A percentile compares a stretch with the other conserved stretches of the same genome.
phyloP scores from a whole-genome alignment of 2,888 invertebrate genomes.

The Apodemia duryi region DNA sequence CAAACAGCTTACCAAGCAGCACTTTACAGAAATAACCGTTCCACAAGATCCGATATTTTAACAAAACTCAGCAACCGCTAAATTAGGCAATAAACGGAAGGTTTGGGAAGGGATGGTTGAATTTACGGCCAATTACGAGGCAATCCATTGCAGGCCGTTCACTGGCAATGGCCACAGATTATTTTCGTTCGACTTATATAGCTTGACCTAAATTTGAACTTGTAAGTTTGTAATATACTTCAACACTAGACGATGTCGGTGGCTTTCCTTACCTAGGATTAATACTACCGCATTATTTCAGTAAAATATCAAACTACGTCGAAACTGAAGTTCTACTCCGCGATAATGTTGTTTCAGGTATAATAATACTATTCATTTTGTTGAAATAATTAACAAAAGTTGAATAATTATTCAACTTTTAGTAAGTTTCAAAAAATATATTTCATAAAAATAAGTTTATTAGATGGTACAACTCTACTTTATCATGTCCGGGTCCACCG shows the following conservation, averaged over 20 bases:
- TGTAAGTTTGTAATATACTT: slow-evolving; percentile 7
- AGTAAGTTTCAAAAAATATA: too few species aligned
- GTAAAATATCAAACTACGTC: too few species aligned
- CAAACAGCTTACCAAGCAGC: slow-evolving; percentile 3
- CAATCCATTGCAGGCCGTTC: slow-evolving; percentile 24
- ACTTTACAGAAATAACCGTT: slow-evolving; percentile 15
- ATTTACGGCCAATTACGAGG: slow-evolving; percentile 26
- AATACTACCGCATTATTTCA: too few species aligned
- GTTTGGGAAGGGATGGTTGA: slow-evolving; percentile 19
- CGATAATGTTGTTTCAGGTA: too few species aligned
- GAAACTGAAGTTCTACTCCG: too few species aligned
- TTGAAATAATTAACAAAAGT: too few species aligned
- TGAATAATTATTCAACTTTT: too few species aligned
- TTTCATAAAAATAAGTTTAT: too few species aligned
- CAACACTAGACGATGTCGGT: background rate
- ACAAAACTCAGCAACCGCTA: slow-evolving; percentile 14
- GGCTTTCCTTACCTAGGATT: background rate
- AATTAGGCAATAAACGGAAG: slow-evolving; percentile 16
- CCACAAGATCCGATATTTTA: background rate
- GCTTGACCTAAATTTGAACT: slow-evolving; percentile 8
- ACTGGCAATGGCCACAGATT: slow-evolving; percentile 12
- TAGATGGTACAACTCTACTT: too few species aligned
- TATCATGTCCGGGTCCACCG: too few species aligned
- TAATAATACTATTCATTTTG: too few species aligned
- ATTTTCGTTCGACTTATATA: slow-evolving; percentile 8